These are phyloP conservation scores for Notodonta dromedarius DNA, from an alignment of 2,888 invertebrate genomes.

Conservation along the genomic window DNA sequence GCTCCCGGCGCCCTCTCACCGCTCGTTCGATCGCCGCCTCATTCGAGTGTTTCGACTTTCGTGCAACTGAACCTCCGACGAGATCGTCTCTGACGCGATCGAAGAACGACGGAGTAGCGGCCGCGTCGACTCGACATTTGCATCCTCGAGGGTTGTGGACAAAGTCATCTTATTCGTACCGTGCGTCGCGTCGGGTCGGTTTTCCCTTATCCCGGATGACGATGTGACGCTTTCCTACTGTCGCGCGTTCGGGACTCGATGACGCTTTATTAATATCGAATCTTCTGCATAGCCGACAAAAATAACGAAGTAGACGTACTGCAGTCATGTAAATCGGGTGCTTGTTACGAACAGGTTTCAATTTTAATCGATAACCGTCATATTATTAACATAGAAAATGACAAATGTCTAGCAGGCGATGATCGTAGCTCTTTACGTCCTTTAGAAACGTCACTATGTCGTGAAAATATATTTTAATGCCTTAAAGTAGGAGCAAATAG, in stretches of 20 bases:
- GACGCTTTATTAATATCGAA: conserved; percentile 2
- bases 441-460: conserved; percentile 45
- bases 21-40: no score
- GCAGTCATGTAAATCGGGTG: conserved; percentile 50
- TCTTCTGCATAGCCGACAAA: conserved; percentile 22
- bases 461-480: conserved; percentile 57
- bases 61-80: no score
- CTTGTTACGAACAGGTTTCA: conserved; percentile 50
- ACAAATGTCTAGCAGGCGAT: conserved; percentile 54
- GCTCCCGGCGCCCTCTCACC: not conserved
- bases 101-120: not conserved
- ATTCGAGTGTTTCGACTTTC: not conserved
- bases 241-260: conserved; percentile 15
- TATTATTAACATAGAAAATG: conserved; percentile 49
- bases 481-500: conserved; percentile 64
- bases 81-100: not conserved
- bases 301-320: conserved; percentile 30
- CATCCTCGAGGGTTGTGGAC: conserved; percentile 9
- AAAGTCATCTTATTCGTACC: conserved; percentile 10
- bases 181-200: not conserved
- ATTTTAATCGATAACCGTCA: conserved; percentile 50
- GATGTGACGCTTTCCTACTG: conserved; percentile 15
- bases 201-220: conserved; percentile 1
- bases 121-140: not conserved
- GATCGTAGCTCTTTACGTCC: conserved; percentile 56